phyloP scores from a whole-genome alignment of 2,888 invertebrate genomes.

The Creontiades dilutus region DNA sequence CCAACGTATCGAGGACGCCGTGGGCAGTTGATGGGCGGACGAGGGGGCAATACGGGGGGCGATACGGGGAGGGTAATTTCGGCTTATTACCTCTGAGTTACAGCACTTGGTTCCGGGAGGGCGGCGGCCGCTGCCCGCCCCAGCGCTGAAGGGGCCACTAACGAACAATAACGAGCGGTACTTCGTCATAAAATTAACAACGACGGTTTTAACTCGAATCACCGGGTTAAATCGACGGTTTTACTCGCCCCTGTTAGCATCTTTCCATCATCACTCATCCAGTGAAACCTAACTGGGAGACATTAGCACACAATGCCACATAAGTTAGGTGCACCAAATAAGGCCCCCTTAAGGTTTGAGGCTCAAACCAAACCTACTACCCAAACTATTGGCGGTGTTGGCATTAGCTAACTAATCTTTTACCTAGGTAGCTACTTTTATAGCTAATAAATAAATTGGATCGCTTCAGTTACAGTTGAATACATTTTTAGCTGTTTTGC shows the following conservation, averaged over 20 bases:
- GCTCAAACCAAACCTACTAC: too few species aligned
- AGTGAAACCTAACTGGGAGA: background rate
- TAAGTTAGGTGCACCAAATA: too few species aligned
- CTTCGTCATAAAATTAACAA: constrained; percentile 56
- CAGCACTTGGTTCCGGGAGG: background rate
- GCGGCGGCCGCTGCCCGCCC: background rate
- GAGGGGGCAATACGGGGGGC: background rate
- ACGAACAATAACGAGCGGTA: constrained; percentile 54
- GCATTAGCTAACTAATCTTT: too few species aligned
- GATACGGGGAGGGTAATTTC: constrained; percentile 24
- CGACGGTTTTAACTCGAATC: constrained; percentile 32
- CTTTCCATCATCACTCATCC: constrained; percentile 19
- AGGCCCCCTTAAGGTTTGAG: too few species aligned
- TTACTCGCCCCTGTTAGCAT: background rate
- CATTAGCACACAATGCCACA: too few species aligned
- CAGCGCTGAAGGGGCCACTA: background rate
- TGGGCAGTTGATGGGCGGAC: constrained; percentile 7
- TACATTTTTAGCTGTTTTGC: too few species aligned
- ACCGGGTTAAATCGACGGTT: constrained; percentile 40
- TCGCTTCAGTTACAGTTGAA: too few species aligned
- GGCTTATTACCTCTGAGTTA: constrained; percentile 55
- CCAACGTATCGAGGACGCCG: constrained; percentile 29
- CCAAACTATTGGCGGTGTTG: too few species aligned
- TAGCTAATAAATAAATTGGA: too few species aligned
- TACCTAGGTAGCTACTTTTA: too few species aligned